A percentile compares a stretch with the other conserved stretches of the same genome.
Evolutionary conservation across 2,113 vertebrate genomes (phyloP).

Genomic region (Zosterops lateralis): DNA sequence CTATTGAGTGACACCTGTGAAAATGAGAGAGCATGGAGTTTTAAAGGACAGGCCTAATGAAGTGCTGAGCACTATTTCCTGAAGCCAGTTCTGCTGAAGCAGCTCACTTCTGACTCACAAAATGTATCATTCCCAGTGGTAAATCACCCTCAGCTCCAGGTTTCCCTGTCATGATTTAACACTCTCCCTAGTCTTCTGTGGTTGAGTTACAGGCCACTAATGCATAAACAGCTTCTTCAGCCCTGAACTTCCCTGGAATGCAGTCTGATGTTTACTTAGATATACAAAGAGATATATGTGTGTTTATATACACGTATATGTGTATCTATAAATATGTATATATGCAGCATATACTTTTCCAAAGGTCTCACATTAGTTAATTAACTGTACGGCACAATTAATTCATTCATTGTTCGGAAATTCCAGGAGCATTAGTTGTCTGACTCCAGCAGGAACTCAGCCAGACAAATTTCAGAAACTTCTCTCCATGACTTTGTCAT

Average conservation of each 20-base stretch:
- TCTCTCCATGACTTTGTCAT: not conserved
- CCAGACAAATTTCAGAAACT: constrained; percentile 2
- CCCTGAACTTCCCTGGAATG: not conserved
- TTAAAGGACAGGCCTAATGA: not conserved
- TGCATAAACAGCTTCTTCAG: not conserved
- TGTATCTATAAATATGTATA: not conserved
- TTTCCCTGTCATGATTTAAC: not conserved
- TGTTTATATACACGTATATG: not conserved
- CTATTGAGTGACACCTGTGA: not conserved
- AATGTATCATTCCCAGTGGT: not conserved
- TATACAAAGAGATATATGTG: not conserved
- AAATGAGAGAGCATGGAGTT: not conserved
- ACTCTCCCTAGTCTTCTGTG: not conserved
- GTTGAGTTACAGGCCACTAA: not conserved
- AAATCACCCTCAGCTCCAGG: not conserved
- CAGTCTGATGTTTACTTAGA: not conserved
- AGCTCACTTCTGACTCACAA: constrained; percentile 15
- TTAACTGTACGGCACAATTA: not conserved
- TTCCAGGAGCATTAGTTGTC: constrained; percentile 5
- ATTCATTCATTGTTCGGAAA: constrained; percentile 29
- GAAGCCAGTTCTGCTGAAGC: not conserved
- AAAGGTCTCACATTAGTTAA: not conserved
- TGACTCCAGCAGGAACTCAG: constrained; percentile 2
- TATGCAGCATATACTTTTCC: not conserved
- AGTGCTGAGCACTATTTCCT: not conserved